Conservation (phyloP, 2,113 vertebrate genomes). For the Catagonus wagneri region DNA sequence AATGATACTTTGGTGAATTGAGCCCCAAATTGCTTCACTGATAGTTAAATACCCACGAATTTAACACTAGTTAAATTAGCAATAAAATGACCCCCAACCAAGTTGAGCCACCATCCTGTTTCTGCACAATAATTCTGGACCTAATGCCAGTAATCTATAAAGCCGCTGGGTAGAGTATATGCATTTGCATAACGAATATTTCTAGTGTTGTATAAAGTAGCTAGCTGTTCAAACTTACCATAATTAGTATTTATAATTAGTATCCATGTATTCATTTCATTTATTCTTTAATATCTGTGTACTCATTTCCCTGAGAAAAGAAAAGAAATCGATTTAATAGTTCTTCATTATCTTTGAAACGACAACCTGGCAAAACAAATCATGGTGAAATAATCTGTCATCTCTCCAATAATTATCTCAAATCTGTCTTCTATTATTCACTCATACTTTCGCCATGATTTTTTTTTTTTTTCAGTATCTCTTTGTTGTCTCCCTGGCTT, state of each 20-base stretch:
- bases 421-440: constrained; percentile 64
- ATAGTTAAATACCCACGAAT: constrained; percentile 84
- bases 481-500: constrained; percentile 67
- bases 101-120: constrained; percentile 76
- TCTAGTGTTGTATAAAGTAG: constrained; percentile 51
- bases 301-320: constrained; percentile 62
- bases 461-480: constrained; percentile 7
- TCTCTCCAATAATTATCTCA: constrained; percentile 78
- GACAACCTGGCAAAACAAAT: constrained; percentile 77
- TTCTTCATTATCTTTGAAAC: constrained; percentile 80
- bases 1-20: constrained; percentile 81
- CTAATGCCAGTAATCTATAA: constrained; percentile 63
- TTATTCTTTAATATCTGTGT: constrained; percentile 70
- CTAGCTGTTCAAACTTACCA: constrained; percentile 66
- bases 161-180: constrained; percentile 54
- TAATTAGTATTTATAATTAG: constrained; percentile 81
- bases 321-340: constrained; percentile 68
- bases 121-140: constrained; percentile 77
- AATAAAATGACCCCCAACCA: constrained; percentile 79
- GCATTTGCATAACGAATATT: constrained; percentile 51
- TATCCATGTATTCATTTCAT: constrained; percentile 69
- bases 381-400: constrained; percentile 63
- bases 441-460: constrained; percentile 3
- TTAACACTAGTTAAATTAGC: constrained; percentile 83
- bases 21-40: constrained; percentile 81